These are phyloP conservation scores for Arctopsyche grandis DNA, from an alignment of 1,140 invertebrate genomes.

Conservation along the genomic window DNA sequence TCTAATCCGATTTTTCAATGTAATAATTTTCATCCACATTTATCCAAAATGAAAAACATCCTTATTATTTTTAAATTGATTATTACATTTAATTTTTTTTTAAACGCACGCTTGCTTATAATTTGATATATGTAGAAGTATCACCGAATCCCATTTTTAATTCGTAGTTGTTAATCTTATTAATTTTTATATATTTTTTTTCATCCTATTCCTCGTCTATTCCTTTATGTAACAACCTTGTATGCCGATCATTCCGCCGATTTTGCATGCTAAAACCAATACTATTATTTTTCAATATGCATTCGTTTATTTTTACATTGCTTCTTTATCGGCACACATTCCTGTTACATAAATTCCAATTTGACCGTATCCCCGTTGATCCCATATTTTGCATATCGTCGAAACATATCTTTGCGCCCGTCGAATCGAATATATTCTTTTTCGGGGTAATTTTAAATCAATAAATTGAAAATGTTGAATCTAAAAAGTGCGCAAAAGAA, in stretches of 20 bases:
- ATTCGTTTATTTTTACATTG: slow-evolving; percentile 11
- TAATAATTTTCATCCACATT: too few relatives aligned
- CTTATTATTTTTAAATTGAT: neutral
- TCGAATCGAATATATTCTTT: neutral
- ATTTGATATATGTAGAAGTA: neutral
- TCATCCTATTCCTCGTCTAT: slow-evolving; percentile 49
- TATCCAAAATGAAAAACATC: neutral
- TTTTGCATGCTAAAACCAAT: slow-evolving; percentile 12
- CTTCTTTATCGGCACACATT: slow-evolving; percentile 25
- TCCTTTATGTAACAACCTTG: slow-evolving; percentile 48
- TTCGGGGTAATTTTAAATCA: too few relatives aligned
- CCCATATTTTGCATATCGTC: neutral
- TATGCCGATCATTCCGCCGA: slow-evolving; percentile 47
- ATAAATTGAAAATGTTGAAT: neutral
- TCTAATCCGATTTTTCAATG: neutral
- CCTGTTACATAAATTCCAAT: slow-evolving; percentile 23
- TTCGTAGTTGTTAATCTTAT: slow-evolving; percentile 33
- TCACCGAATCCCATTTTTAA: slow-evolving; percentile 29
- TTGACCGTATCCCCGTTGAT: neutral
- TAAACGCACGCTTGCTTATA: neutral
- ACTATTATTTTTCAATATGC: neutral
- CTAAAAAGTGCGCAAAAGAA: slow-evolving; percentile 80
- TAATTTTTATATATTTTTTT: slow-evolving; percentile 55
- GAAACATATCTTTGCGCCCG: slow-evolving; percentile 19
- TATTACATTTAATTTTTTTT: neutral